A percentile compares a stretch with the other conserved stretches of the same genome.
phyloP scores from a whole-genome alignment of 2,113 vertebrate genomes.

The Mustelus asterias region DNA sequence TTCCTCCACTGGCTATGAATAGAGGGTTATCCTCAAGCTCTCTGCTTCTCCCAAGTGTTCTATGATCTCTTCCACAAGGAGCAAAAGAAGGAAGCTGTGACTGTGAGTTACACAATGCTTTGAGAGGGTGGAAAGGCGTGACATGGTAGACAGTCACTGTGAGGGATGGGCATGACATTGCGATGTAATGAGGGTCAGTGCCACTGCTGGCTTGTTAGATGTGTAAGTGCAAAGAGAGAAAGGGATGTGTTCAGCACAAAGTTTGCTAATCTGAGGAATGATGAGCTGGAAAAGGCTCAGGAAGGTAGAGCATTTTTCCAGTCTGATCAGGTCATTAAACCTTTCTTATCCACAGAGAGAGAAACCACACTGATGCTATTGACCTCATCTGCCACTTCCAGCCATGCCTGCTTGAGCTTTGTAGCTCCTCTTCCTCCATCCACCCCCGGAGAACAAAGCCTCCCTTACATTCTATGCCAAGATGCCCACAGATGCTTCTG shows the following conservation, averaged over 20 bases:
- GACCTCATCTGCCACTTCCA: not conserved
- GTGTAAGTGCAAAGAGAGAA: not conserved
- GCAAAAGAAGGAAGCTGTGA: too few species aligned
- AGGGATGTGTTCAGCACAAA: not conserved
- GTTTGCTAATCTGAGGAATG: not conserved
- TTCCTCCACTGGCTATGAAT: too few species aligned
- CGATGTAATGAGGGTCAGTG: not conserved
- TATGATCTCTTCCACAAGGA: too few species aligned
- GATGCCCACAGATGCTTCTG: not conserved
- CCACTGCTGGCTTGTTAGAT: not conserved
- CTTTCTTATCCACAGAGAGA: not conserved
- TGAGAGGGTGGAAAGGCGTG: not conserved
- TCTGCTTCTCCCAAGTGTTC: too few species aligned
- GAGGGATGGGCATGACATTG: not conserved
- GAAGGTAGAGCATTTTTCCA: not conserved
- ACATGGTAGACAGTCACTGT: not conserved
- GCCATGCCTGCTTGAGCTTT: not conserved
- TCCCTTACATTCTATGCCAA: not conserved
- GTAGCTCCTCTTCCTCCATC: not conserved
- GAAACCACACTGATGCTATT: not conserved
- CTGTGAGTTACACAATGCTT: too few species aligned
- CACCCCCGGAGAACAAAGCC: too few species aligned
- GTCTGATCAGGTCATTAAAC: not conserved
- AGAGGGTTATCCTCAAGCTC: too few species aligned
- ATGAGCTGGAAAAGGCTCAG: not conserved